phyloP scores from a whole-genome alignment of 2,113 vertebrate species.

The Danionella cerebrum region DNA sequence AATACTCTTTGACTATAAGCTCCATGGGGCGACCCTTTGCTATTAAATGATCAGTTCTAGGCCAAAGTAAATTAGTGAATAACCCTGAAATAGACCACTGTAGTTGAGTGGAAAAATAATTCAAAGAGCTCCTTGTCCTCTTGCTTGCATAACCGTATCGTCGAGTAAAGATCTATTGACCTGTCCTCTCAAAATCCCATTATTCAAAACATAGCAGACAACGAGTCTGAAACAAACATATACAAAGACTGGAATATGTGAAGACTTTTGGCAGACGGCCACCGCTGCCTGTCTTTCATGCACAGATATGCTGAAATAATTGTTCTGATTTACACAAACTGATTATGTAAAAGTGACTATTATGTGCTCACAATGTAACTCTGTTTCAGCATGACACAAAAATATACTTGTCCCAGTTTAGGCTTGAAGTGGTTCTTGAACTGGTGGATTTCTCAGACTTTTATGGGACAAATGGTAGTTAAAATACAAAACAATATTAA shows the following conservation, averaged over 20 bases:
- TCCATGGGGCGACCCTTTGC: neutral
- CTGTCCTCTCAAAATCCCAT: neutral
- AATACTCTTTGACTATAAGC: neutral
- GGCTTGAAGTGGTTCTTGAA: neutral
- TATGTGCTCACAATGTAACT: constrained; percentile 8
- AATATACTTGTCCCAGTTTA: constrained; percentile 7
- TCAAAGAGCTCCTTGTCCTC: neutral
- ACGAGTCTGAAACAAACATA: neutral
- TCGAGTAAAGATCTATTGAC: neutral
- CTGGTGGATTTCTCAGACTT: neutral
- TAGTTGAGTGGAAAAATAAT: neutral
- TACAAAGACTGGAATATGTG: constrained; percentile 8
- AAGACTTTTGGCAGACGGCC: neutral
- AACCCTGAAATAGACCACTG: neutral
- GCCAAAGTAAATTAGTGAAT: neutral
- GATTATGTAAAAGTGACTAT: constrained; percentile 12
- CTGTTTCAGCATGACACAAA: neutral
- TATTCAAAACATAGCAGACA: constrained; percentile 9
- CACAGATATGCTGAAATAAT: constrained; percentile 17
- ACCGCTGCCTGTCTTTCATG: neutral
- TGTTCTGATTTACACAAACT: neutral
- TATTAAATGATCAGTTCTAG: neutral
- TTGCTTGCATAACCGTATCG: neutral
- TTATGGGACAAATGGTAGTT: neutral
- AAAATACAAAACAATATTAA: too few relatives aligned